Base-by-base conservation (phyloP, 2,113 vertebrate species). In the Sula dactylatra region DNA sequence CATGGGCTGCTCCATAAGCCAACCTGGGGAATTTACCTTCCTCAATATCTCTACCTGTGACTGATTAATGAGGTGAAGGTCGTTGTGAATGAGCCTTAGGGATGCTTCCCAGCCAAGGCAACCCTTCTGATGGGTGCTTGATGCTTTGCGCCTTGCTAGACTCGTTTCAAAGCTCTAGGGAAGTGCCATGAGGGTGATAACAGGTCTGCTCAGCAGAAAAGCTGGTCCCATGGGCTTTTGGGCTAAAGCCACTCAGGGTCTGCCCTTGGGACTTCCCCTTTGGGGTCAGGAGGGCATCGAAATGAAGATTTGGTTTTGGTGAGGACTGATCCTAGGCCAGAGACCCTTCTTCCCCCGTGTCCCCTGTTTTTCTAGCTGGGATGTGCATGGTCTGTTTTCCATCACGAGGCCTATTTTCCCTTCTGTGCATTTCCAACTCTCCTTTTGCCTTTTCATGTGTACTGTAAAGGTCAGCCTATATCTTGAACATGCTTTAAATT, bases 381-480 rank as follows among this genome's bases (percentile, higher is more conserved):
- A 44, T 55, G 44, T 6, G n/a, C 26, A 3, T 0, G 2, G 13
- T 59, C 91, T 66, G 42, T 38, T 90, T 82, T 44, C 94, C 77
- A n/a, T 74, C 11, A 19, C 52, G 13, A 78, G 59, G 86, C 4
- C 1, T 55, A 24, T 92, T 67, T 84, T 78, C 47, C 69, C 31
- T 82, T 71, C 86, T 49, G 80, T 49, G 67, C 56, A 0, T 90
- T 86, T 71, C 88, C 65, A 82, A 3, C 56, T 91, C 69, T 93
- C 86, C 83, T 84, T 94, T 87, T 89, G 86, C 83, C 88, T 95
- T 94, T 91, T 84, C 84, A 2, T 72, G 69, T 69, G 90, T 27
- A 20, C 69, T 66, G 52, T 73, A 92, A 97, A 97, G 95, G 96
- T 97, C 97, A 97, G 80, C 82, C 88, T 47, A 1, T 84, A 69